Evolutionary conservation across 2,888 invertebrate genomes (phyloP).

Genomic region (Stenichneumon culpator): DNA sequence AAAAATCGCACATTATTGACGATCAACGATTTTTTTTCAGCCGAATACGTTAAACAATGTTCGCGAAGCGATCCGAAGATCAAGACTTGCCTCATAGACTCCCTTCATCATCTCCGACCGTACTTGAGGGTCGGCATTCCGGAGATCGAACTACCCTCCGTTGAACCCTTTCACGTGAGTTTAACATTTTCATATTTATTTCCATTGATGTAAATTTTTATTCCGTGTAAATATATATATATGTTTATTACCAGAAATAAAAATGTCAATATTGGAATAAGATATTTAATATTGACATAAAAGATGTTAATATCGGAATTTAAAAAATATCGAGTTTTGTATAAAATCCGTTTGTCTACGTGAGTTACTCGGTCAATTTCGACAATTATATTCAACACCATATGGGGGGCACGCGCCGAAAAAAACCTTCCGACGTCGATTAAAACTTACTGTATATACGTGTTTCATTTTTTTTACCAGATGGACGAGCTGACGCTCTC

Average conservation of each 20-base stretch:
- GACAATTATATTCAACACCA: slow-evolving; percentile 34
- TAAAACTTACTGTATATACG: not conserved
- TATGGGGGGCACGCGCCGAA: slow-evolving; percentile 41
- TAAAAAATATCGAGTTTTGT: slow-evolving; percentile 6
- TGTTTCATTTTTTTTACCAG: slow-evolving; percentile 72
- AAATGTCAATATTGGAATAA: not conserved
- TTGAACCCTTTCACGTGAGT: slow-evolving; percentile 86
- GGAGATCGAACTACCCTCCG: slow-evolving; percentile 86
- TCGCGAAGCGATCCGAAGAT: slow-evolving; percentile 86
- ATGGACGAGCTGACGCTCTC: slow-evolving; percentile 87
- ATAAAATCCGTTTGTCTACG: not conserved
- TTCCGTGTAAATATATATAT: not conserved
- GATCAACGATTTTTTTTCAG: slow-evolving; percentile 70
- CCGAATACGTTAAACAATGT: slow-evolving; percentile 89
- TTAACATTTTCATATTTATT: not conserved
- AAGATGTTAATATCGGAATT: not conserved
- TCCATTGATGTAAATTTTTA: not conserved
- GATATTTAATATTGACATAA: not conserved
- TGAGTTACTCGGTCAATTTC: slow-evolving; percentile 23
- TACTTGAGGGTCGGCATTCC: slow-evolving; percentile 85
- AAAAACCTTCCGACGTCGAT: slow-evolving; percentile 39
- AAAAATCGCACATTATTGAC: not conserved
- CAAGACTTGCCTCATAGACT: slow-evolving; percentile 83
- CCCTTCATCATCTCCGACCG: slow-evolving; percentile 85
- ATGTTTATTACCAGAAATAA: not conserved